phyloP scores from a whole-genome alignment of 2,113 vertebrate genomes.

The Clarias macrocephalus region DNA sequence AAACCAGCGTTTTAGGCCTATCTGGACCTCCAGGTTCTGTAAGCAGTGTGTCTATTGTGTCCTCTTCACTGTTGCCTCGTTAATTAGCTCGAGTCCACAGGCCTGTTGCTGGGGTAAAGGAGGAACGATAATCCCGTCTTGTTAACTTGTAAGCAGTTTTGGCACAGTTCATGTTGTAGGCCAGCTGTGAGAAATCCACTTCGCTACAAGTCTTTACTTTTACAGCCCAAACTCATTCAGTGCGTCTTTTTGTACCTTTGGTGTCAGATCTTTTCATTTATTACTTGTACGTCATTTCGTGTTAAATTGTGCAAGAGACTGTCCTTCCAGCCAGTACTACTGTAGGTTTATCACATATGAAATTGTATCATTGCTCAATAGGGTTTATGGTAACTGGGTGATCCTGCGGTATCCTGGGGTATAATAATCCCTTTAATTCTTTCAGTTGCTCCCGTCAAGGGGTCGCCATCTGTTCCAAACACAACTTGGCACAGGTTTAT shows the following conservation, averaged over 20 bases:
- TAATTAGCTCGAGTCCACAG: conserved; percentile 1
- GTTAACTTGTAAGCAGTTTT: not conserved
- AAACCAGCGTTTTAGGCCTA: not conserved
- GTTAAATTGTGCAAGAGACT: not conserved
- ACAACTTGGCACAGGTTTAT: too few relatives aligned
- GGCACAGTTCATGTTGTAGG: not conserved
- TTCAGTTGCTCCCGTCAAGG: too few relatives aligned
- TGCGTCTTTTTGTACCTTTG: not conserved
- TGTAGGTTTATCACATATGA: not conserved
- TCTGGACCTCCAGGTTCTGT: not conserved
- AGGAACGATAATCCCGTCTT: not conserved
- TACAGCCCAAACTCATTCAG: not conserved
- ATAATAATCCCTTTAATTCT: too few relatives aligned
- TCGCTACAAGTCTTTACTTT: not conserved
- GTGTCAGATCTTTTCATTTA: not conserved
- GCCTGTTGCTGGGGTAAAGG: not conserved
- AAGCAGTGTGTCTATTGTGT: not conserved
- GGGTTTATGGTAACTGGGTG: too few relatives aligned
- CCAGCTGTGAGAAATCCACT: not conserved
- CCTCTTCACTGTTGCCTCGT: not conserved
- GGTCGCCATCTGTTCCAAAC: too few relatives aligned
- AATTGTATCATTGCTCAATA: too few relatives aligned
- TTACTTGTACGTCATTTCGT: not conserved
- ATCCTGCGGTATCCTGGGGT: too few relatives aligned
- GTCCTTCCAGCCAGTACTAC: not conserved